Percentiles rank a stretch among this genome's conserved stretches.
phyloP scores from a whole-genome alignment of 2,888 invertebrate species.

The Hetaerina titia region DNA sequence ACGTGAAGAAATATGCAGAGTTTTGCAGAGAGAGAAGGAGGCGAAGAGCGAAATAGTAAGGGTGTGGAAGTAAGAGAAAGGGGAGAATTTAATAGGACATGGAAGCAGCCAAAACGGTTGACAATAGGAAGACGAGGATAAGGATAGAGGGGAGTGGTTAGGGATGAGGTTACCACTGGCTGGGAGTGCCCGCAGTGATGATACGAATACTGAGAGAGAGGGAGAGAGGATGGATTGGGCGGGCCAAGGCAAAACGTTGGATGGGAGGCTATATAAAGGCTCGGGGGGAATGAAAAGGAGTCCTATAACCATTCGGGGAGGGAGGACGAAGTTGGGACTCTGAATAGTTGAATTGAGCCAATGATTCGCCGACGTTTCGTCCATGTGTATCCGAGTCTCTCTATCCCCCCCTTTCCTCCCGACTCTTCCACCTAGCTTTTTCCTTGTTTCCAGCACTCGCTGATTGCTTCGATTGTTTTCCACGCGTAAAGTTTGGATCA shows the following conservation, averaged over 20 bases:
- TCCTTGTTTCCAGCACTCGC: no score
- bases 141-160: neutral
- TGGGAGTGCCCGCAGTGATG: neutral
- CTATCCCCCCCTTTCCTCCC: no score
- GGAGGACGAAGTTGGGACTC: neutral
- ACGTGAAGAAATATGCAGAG: neutral
- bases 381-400: neutral
- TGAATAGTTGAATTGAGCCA: neutral
- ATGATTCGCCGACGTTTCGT: neutral
- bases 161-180: no score
- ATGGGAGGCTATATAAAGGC: neutral
- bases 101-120: neutral
- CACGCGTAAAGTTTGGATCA: no score
- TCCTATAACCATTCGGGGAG: neutral
- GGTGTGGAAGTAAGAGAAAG: neutral
- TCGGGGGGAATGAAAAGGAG: neutral
- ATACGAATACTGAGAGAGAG: neutral
- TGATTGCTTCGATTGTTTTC: no score
- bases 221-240: neutral
- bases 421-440: no score
- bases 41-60: neutral
- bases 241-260: neutral
- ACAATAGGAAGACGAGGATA: neutral
- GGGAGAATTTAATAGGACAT: constrained; percentile 34
- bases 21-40: neutral